These are phyloP conservation scores for Actinostola sp. DNA, from an alignment of 92 coral and sea anemone genomes.

Conservation along the genomic window DNA sequence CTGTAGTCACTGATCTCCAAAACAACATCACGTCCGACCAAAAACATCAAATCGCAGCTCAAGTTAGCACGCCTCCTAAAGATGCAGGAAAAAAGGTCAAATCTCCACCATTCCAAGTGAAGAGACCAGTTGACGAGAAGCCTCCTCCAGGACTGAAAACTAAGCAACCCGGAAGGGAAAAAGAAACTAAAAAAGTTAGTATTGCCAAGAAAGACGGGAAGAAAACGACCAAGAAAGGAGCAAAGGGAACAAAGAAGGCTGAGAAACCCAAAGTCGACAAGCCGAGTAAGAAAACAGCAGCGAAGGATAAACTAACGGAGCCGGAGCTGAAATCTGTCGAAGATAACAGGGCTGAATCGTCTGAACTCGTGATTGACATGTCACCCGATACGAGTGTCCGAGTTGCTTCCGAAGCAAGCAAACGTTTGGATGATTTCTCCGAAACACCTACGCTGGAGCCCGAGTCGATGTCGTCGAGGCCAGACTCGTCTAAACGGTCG, in stretches of 20 bases:
- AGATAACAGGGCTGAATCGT: constrained; percentile 17
- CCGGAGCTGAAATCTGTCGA: constrained; percentile 11
- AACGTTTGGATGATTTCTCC: constrained; percentile 53
- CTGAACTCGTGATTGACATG: constrained; percentile 28
- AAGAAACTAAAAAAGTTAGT: constrained; percentile 27
- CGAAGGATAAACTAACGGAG: constrained; percentile 12
- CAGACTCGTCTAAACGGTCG: constrained; percentile 49
- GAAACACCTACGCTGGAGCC: constrained; percentile 45
- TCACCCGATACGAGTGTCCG: constrained; percentile 56
- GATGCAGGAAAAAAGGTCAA: constrained; percentile 25
- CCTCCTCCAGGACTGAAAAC: constrained; percentile 70
- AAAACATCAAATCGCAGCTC: not conserved
- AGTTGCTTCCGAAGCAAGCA: constrained; percentile 95
- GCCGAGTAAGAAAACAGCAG: constrained; percentile 11
- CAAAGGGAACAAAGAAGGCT: constrained; percentile 19
- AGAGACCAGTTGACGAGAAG: constrained; percentile 68
- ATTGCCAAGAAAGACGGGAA: constrained; percentile 38
- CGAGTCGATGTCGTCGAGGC: constrained; percentile 27
- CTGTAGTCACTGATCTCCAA: constrained; percentile 71
- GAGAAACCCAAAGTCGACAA: constrained; percentile 25
- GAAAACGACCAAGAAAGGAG: constrained; percentile 23
- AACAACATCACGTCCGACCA: constrained; percentile 35
- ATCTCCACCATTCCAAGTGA: constrained; percentile 80
- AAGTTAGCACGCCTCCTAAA: constrained; percentile 19
- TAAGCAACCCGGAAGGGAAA: constrained; percentile 32